A percentile compares a stretch with the other conserved stretches of the same genome.
phyloP scores from a whole-genome alignment of 2,113 vertebrate species.

The Talpa occidentalis region DNA sequence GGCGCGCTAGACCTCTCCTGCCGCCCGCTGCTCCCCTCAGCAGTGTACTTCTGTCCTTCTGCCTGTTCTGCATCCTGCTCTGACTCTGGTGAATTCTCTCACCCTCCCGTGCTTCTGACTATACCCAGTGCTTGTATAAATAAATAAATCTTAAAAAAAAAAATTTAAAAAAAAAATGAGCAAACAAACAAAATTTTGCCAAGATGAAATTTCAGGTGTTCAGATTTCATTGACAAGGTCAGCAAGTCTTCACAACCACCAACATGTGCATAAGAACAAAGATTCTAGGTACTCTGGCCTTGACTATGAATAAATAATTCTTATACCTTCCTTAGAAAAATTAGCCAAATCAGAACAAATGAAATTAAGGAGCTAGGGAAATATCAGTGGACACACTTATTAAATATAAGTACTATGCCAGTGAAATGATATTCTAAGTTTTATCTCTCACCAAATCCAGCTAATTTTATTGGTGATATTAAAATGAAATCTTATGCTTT shows the following conservation, averaged over 20 bases:
- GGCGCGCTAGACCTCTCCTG: too few relatives aligned
- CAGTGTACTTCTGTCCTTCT: too few relatives aligned
- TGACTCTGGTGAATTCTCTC: too few relatives aligned
- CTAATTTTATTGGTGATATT: slow-evolving; percentile 61
- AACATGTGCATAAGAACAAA: background rate
- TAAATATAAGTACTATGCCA: background rate
- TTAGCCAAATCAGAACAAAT: background rate
- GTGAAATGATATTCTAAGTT: background rate
- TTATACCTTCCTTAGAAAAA: background rate
- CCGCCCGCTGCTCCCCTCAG: too few relatives aligned
- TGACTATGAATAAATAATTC: background rate
- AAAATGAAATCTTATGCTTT: slow-evolving; percentile 33
- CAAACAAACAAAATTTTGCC: background rate
- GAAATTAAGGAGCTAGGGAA: background rate
- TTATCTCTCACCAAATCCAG: background rate
- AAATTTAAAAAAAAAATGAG: background rate
- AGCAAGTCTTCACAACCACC: background rate
- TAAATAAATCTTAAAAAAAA: too few relatives aligned
- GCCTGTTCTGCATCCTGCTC: too few relatives aligned
- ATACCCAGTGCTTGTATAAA: too few relatives aligned
- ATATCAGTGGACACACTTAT: background rate
- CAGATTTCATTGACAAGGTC: slow-evolving; percentile 27
- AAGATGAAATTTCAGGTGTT: slow-evolving; percentile 21
- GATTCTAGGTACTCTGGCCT: background rate
- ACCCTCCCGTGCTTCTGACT: too few relatives aligned